Percentiles rank a stretch among this genome's conserved stretches.
phyloP scores from a whole-genome alignment of 2,797 vertebrate species.

The Peromyscus nudipes region DNA sequence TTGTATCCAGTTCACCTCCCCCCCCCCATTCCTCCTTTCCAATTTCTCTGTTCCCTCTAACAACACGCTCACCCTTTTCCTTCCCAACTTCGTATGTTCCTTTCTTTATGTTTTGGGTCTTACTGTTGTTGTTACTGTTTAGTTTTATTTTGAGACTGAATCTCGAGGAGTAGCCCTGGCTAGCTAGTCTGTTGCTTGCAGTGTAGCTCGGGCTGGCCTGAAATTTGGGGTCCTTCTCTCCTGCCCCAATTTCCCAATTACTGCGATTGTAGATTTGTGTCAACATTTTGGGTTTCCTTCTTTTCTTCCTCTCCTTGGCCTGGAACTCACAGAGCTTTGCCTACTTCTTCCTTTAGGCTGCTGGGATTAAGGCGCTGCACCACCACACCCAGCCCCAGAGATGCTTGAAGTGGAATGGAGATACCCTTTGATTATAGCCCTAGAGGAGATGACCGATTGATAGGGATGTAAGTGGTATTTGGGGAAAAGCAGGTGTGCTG shows the following conservation, averaged over 20 bases:
- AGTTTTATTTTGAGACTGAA: not conserved
- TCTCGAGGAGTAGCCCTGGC: not conserved
- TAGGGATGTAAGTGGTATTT: no score
- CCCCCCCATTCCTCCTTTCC: not conserved
- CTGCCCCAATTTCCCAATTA: not conserved
- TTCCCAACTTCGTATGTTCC: not conserved
- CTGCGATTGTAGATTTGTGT: not conserved
- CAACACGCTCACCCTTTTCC: not conserved
- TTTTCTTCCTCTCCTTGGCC: not conserved
- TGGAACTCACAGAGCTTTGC: no score
- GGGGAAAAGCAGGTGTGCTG: no score
- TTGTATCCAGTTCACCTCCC: not conserved
- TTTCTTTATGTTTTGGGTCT: not conserved
- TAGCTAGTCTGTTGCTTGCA: not conserved
- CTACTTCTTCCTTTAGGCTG: no score
- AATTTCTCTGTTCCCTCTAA: not conserved
- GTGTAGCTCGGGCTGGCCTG: not conserved
- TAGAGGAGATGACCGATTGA: not conserved
- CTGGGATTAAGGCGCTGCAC: accelerated
- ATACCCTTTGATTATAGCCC: not conserved
- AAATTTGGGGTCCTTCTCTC: not conserved
- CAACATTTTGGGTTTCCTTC: not conserved
- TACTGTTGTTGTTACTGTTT: not conserved
- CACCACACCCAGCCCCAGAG: not conserved
- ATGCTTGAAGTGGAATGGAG: not conserved